Percentiles rank a stretch among this genome's conserved stretches.
Conservation (phyloP, 35 echinoderm and acorn worm species). For the Ophioderma brevispina region DNA sequence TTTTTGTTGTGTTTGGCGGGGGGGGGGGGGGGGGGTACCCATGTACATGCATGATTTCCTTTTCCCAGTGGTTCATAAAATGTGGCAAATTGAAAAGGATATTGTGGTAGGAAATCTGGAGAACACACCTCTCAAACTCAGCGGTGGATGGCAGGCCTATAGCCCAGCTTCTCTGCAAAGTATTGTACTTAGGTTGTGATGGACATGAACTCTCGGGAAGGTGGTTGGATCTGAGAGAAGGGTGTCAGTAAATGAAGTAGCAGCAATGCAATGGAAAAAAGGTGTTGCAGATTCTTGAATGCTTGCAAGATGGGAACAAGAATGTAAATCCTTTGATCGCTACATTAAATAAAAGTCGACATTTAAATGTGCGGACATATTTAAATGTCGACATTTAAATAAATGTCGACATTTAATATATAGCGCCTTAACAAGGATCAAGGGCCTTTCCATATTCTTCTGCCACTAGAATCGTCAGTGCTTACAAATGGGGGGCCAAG, state of each 20-base stretch:
- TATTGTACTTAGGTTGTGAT: slow-evolving; percentile 60
- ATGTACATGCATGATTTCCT: not conserved
- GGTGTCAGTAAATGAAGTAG: slow-evolving; percentile 22
- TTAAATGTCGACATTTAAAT: no score
- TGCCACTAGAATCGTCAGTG: no score
- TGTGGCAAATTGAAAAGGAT: not conserved
- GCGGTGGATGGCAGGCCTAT: slow-evolving; percentile 46
- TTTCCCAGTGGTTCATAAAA: not conserved
- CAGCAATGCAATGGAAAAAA: slow-evolving; percentile 37
- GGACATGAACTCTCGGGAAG: slow-evolving; percentile 26
- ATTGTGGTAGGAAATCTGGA: not conserved
- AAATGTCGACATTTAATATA: no score
- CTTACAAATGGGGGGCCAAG: no score
- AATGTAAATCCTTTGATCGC: no score
- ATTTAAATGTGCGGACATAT: no score
- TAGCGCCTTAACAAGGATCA: slow-evolving; percentile 1
- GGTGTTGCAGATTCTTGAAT: slow-evolving; percentile 17
- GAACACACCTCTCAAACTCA: not conserved
- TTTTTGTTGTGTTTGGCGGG: no score
- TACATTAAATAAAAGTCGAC: no score
- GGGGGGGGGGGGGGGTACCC: no score
- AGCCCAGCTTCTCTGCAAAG: slow-evolving; percentile 59
- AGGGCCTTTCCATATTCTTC: not conserved
- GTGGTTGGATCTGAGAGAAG: slow-evolving; percentile 21
- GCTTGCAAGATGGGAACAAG: no score